These are phyloP conservation scores for Maniola hyperantus DNA, from an alignment of 2,888 invertebrate species.

Conservation along the genomic window DNA sequence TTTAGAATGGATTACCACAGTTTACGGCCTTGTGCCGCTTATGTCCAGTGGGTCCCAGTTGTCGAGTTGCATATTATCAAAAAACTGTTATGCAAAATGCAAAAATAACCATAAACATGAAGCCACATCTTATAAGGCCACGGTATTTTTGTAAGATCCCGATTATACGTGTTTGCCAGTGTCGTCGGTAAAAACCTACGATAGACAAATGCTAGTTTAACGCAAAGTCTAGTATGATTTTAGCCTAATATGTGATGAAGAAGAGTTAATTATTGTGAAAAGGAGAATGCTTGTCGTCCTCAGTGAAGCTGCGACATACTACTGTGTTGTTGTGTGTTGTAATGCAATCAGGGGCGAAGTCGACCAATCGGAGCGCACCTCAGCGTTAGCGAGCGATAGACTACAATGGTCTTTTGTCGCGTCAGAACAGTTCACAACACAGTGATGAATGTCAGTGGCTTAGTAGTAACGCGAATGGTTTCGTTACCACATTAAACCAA, in stretches of 20 bases:
- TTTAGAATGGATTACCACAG: no score
- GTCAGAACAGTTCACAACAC: not conserved
- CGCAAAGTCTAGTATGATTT: not conserved
- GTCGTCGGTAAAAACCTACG: not conserved
- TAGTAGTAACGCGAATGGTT: conserved; percentile 6
- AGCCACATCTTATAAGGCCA: not conserved
- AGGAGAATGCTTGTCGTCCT: conserved; percentile 1
- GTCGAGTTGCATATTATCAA: no score
- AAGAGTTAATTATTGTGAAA: conserved; percentile 1
- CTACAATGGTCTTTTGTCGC: not conserved
- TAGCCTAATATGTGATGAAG: not conserved
- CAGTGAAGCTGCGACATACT: not conserved
- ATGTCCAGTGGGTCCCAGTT: no score
- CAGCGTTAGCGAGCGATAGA: no score
- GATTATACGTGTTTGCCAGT: not conserved
- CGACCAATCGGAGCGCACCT: not conserved
- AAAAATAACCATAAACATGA: not conserved
- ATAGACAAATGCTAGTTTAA: not conserved
- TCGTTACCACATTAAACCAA: conserved; percentile 64
- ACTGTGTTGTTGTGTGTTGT: not conserved
- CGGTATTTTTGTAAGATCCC: not conserved
- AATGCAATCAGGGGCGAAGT: not conserved
- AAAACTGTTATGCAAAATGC: not conserved
- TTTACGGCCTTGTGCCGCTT: no score
- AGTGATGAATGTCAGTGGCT: not conserved